Conservation (phyloP, 2,888 invertebrate genomes). For the Andrena camellia region DNA sequence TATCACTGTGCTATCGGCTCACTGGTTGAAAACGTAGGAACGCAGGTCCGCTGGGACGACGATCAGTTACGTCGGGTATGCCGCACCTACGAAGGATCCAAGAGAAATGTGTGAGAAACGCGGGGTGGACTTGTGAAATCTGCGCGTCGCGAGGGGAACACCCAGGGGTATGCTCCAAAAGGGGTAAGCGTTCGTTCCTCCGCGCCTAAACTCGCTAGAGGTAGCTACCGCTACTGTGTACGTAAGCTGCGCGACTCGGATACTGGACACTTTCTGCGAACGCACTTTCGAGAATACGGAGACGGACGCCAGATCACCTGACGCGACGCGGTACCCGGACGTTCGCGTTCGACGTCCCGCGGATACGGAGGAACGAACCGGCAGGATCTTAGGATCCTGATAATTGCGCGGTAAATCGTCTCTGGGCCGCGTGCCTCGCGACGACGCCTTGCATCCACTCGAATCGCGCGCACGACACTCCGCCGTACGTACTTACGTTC, state of each 20-base stretch:
- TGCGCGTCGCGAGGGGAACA: constrained; percentile 44
- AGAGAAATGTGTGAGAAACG: not conserved
- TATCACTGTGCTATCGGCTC: constrained; percentile 15
- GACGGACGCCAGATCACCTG: not conserved
- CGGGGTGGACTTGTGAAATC: not conserved
- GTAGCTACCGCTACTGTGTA: no score
- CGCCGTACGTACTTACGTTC: constrained; percentile 49
- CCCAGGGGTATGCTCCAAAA: constrained; percentile 5
- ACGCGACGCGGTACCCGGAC: constrained; percentile 3
- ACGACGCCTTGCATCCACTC: constrained; percentile 64
- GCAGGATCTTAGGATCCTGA: constrained; percentile 34
- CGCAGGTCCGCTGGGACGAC: constrained; percentile 14
- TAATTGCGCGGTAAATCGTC: constrained; percentile 56
- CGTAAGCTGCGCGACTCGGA: not conserved
- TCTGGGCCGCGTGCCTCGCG: constrained; percentile 50
- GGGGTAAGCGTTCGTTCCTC: constrained; percentile 43
- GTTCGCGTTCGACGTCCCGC: not conserved
- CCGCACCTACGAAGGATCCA: constrained; percentile 58
- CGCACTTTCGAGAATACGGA: not conserved
- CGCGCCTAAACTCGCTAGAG: constrained; percentile 13
- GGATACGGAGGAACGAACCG: constrained; percentile 41
- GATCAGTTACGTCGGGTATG: constrained; percentile 11
- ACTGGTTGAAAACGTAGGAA: constrained; percentile 23
- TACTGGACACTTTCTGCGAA: constrained; percentile 9
- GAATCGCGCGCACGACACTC: constrained; percentile 63